Evolutionary conservation across 2,888 invertebrate species (phyloP), one percentile per base, ranked within the genome.

Genomic region (Priocnemis perturbator): DNA sequence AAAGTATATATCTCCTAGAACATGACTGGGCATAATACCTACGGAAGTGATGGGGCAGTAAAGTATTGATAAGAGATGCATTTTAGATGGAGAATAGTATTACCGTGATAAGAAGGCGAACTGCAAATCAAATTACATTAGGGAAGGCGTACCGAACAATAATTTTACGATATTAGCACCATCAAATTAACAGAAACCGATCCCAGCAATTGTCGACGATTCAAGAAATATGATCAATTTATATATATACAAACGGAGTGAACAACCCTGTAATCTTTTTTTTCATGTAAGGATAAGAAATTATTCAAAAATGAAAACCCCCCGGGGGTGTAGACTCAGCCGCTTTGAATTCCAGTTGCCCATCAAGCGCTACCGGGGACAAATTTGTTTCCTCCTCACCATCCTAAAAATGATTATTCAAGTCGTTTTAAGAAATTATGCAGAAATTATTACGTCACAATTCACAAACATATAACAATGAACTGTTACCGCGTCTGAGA

Each of bases 401-500:
- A 15, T 48, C n/a, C 14, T 20, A n/a, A 45, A 30, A 17, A 30
- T 11, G 45, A 15, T 1, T 20, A 59, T 11, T 4, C 17, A 45
- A 21, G 11, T 48, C n/a, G n/a, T n/a, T 50, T 9, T 4, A n/a
- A 50, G 14, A 17, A n/a, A 50, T 50, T 3, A 17, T 17, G 5
- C 11, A 30, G 4, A 52, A 45, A 45, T 45, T 7, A 45, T 9
- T 30, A 55, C 55, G 48, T 20, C 30, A 26, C 4, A 61, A 3
- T 19, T 45, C 15, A 57, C 21, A 19, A 53, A 60, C 7, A 26
- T 19, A 21, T 2, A 55, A 47, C 15, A 23, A 7, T 61, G 1
- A 50, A 20, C 50, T 60, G 76, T 79, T 77, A 87, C 93, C 72
- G 90, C 91, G 0, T 92, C 92, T 0, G 91, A 91, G 86, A 96